Evolutionary conservation across 2,797 vertebrate species (phyloP).

Genomic region (Fistularia tabacaria): DNA sequence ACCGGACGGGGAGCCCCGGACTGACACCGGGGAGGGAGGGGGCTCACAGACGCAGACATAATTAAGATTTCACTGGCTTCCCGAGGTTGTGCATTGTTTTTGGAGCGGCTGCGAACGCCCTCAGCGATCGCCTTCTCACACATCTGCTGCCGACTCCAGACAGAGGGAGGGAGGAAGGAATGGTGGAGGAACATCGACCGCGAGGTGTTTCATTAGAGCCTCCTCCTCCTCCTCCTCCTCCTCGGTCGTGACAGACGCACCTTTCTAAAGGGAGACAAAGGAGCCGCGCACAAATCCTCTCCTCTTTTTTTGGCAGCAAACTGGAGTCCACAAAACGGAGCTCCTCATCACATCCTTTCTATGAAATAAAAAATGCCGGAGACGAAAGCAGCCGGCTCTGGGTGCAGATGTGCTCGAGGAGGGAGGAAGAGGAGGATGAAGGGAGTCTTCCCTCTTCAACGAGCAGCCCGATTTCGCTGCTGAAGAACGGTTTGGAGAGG

Average conservation of each 20-base stretch:
- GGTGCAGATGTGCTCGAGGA: constrained; percentile 12
- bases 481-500: constrained; percentile 12
- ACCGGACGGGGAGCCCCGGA: no score
- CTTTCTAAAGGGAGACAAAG: no score
- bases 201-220: constrained; percentile 48
- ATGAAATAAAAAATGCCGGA: constrained; percentile 1
- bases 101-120: constrained; percentile 51
- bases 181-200: constrained; percentile 39
- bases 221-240: not conserved
- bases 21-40: no score
- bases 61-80: constrained; percentile 69
- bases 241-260: not conserved
- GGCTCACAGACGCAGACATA: constrained; percentile 47
- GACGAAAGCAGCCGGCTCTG: not conserved
- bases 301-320: constrained; percentile 3
- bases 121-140: constrained; percentile 49
- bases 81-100: constrained; percentile 52
- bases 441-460: constrained; percentile 21
- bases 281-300: not conserved
- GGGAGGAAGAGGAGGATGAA: not conserved
- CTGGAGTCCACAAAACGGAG: constrained; percentile 14
- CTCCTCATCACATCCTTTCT: constrained; percentile 16
- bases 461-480: constrained; percentile 16
- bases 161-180: constrained; percentile 37
- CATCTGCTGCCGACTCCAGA: constrained; percentile 61